Percentiles rank a stretch among this genome's conserved stretches.
Conservation (phyloP, 2,888 invertebrate genomes). For the Bugula neritina region DNA sequence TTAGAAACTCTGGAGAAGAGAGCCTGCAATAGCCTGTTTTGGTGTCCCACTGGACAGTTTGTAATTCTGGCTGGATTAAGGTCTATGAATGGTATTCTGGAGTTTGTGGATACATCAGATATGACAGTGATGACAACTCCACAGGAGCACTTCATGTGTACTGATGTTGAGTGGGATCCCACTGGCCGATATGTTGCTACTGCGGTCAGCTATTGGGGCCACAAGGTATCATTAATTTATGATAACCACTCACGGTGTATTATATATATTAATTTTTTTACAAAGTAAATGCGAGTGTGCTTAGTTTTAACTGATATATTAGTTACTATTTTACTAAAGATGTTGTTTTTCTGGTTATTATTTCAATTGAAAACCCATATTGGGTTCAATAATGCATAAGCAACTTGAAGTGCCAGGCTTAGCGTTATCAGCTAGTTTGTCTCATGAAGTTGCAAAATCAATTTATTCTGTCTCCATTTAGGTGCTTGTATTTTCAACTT, state of each 20-base stretch:
- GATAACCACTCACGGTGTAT: too few relatives aligned
- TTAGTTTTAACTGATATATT: too few relatives aligned
- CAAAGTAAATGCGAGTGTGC: too few relatives aligned
- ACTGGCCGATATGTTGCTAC: conserved; percentile 97
- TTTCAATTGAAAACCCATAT: too few relatives aligned
- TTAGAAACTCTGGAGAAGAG: conserved; percentile 66
- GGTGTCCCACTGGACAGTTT: conserved; percentile 87
- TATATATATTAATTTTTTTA: too few relatives aligned
- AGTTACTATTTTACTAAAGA: too few relatives aligned
- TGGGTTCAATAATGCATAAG: too few relatives aligned
- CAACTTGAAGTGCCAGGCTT: not conserved
- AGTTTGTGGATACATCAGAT: conserved; percentile 91
- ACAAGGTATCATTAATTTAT: too few relatives aligned
- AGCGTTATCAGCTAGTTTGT: not conserved
- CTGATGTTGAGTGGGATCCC: conserved; percentile 98
- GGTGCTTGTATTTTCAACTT: too few relatives aligned
- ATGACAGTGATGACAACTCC: conserved; percentile 83
- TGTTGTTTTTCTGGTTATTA: too few relatives aligned
- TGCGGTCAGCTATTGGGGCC: conserved; percentile 89
- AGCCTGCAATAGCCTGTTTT: conserved; percentile 74
- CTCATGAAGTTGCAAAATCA: not conserved
- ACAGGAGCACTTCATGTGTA: conserved; percentile 83
- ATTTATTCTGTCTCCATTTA: not conserved
- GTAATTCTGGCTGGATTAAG: conserved; percentile 85
- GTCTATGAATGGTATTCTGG: conserved; percentile 70